Evolutionary conservation across 1,140 invertebrate species (phyloP).

Genomic region (Plutomurus gul): DNA sequence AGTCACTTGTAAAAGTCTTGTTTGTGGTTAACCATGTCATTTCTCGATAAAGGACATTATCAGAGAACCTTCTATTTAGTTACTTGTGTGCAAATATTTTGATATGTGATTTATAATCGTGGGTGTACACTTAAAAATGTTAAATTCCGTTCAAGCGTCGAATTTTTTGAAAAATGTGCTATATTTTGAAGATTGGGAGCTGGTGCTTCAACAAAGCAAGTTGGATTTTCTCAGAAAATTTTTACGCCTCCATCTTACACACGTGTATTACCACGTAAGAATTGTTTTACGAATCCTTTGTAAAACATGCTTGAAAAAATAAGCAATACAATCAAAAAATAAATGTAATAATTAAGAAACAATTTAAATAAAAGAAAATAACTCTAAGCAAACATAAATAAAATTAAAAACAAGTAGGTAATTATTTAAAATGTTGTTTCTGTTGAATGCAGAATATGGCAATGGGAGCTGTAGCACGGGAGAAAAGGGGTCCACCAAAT

Average conservation of each 20-base stretch:
- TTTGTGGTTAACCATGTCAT: too few species aligned
- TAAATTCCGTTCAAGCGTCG: not conserved
- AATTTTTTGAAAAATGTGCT: not conserved
- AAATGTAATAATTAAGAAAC: too few species aligned
- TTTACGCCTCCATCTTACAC: not conserved
- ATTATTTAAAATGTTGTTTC: too few species aligned
- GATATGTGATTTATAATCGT: not conserved
- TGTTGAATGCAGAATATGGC: not conserved
- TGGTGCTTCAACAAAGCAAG: not conserved
- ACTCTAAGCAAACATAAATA: too few species aligned
- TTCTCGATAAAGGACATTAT: conserved; percentile 70
- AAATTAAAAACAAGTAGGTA: too few species aligned
- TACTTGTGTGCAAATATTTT: too few species aligned
- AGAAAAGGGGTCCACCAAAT: not conserved
- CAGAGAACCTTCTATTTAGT: too few species aligned
- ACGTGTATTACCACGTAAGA: not conserved
- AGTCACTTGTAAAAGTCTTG: too few species aligned
- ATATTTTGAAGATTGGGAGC: not conserved
- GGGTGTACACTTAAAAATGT: not conserved
- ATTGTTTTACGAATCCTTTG: too few species aligned
- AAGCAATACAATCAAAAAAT: too few species aligned
- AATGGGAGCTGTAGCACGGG: not conserved
- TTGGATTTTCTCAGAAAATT: not conserved
- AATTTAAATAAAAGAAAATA: too few species aligned
- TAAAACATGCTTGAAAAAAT: too few species aligned